Base-by-base conservation (phyloP, 2,888 invertebrate genomes). In the Hyalella azteca region DNA sequence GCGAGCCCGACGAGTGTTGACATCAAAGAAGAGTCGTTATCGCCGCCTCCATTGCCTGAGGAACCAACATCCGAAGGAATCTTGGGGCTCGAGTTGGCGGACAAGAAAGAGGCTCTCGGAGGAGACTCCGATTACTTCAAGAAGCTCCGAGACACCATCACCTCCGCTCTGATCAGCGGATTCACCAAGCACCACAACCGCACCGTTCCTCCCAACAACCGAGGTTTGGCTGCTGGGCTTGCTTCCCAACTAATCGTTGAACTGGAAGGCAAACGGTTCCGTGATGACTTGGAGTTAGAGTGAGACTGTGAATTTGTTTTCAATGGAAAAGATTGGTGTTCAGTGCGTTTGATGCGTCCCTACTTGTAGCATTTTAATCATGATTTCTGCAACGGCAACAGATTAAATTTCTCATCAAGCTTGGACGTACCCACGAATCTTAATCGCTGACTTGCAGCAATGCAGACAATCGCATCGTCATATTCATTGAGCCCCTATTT, bases 271-370 rank as follows among this genome's bases (percentile, higher is more conserved):
- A 81, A 81, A 41, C 79, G 81, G 54, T 77, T 83, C 59, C 73
- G 83, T 45, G 83, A 83, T 73, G 83, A 83, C 41, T 41, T 83
- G 29, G 83, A 83, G 40, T 39, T 83, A 41, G 83, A 83, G 78
- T 83, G 83, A 82, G 36, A 22, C 29, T n/a, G n/a, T n/a, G n/a
- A n/a, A n/a, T n/a, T n/a, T n/a, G n/a, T n/a, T n/a, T n/a, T n/a
- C n/a, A n/a, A n/a, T n/a, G n/a, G n/a, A n/a, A n/a, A n/a, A n/a
- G n/a, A n/a, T n/a, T n/a, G n/a, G n/a, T n/a, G n/a, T n/a, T n/a
- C n/a, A n/a, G n/a, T n/a, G n/a, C n/a, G n/a, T n/a, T n/a, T n/a
- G n/a, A n/a, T n/a, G n/a, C n/a, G n/a, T n/a, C n/a, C n/a, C n/a
- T n/a, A n/a, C n/a, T n/a, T n/a, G n/a, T n/a, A n/a, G n/a, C n/a